Evolutionary conservation across 2,113 vertebrate genomes (phyloP), one percentile per base, ranked within the genome.

Genomic region (Drymodes brunneopygia): DNA sequence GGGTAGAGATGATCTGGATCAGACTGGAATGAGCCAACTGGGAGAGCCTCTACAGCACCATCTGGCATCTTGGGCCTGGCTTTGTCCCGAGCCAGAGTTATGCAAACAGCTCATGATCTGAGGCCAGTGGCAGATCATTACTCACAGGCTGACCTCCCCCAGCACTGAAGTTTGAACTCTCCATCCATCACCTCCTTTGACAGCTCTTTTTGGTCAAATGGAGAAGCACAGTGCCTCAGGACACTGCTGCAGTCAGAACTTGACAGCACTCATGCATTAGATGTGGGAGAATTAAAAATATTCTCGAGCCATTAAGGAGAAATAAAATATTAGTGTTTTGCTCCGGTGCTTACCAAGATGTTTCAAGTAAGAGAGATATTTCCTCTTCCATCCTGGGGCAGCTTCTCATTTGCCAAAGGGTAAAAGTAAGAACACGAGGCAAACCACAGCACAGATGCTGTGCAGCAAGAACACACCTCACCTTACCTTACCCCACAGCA

Each of bases 101-200:
- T 58, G 73, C 92, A 94, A 96, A 88, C 91, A 86, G 74, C 87
- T 94, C 95, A 86, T 96, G 95, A 83, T 93, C 82, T 40, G 80
- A 93, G 92, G 72, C 69, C 77, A 78, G 69, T 53, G 94, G 86
- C 91, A 86, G 94, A 64, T 73, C 88, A 90, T 94, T 90, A 61
- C 84, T 96, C 94, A 95, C 54, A 84, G 72, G 7, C 51, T 67
- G 75, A 64, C 53, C 93, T 90, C 86, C 66, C 81, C 40, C 82
- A 57, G 82, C 88, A 31, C 61, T 44, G 23, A 24, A 48, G 75
- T 38, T 36, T n/a, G 74, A 74, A 19, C 67, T 81, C 64, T 33
- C 29, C 73, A 84, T 84, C 90, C 89, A 60, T 92, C 83, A 72
- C 53, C 71, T 74, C 47, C 77, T 71, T 5, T 47, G 71, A 70